These are phyloP conservation scores for Hirtodrosophila duncani DNA, from an alignment of 2,888 invertebrate species.

Conservation along the genomic window DNA sequence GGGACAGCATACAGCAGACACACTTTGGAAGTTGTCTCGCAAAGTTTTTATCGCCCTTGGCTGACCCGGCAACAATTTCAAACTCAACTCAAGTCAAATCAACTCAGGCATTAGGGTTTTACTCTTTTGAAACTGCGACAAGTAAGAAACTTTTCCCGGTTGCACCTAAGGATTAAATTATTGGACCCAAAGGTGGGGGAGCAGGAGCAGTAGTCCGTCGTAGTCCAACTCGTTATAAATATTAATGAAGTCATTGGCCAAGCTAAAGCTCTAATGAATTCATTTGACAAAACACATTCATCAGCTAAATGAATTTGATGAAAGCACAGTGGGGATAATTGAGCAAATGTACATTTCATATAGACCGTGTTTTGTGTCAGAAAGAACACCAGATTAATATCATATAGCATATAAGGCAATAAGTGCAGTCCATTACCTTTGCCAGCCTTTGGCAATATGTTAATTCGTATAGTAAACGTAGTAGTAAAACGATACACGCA, in stretches of 20 bases:
- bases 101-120: slow-evolving; percentile 10
- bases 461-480: too few relatives aligned
- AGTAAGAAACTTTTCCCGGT: slow-evolving; percentile 45
- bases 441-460: too few relatives aligned
- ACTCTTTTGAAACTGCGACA: slow-evolving; percentile 27
- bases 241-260: slow-evolving; percentile 57
- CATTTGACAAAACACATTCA: slow-evolving; percentile 49
- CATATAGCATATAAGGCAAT: too few relatives aligned
- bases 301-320: slow-evolving; percentile 51
- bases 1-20: neutral
- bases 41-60: slow-evolving; percentile 19
- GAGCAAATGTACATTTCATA: too few relatives aligned
- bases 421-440: too few relatives aligned
- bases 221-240: slow-evolving; percentile 46
- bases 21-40: neutral
- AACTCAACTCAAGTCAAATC: slow-evolving; percentile 37
- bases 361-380: too few relatives aligned
- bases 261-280: slow-evolving; percentile 50
- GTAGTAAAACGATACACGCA: too few relatives aligned
- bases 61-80: slow-evolving; percentile 43
- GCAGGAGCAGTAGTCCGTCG: too few relatives aligned
- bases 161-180: slow-evolving; percentile 48
- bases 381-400: too few relatives aligned
- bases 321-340: too few relatives aligned
- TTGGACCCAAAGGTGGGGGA: slow-evolving; percentile 35